Conservation (phyloP, 2,113 vertebrate genomes). For the Blennius ocellaris region DNA sequence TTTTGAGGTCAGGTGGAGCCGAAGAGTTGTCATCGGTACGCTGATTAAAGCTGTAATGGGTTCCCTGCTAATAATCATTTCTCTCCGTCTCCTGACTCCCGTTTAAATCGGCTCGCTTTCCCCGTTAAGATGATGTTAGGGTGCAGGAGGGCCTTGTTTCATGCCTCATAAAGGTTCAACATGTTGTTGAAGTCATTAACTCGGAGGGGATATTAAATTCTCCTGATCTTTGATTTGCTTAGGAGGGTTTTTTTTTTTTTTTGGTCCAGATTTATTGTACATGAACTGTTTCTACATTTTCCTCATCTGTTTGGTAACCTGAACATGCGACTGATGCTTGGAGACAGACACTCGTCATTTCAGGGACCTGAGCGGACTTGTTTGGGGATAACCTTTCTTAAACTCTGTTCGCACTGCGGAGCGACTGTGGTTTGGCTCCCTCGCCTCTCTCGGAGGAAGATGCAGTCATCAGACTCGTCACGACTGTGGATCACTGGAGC, state of each 20-base stretch:
- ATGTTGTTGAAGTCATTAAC: constrained; percentile 49
- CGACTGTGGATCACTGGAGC: constrained; percentile 51
- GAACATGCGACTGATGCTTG: not conserved
- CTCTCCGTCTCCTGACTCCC: constrained; percentile 38
- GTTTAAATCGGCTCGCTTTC: constrained; percentile 45
- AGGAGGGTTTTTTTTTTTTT: not conserved
- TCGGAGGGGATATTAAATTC: constrained; percentile 19
- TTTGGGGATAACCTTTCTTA: constrained; percentile 36
- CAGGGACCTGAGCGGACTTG: constrained; percentile 8
- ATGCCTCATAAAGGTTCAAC: constrained; percentile 39
- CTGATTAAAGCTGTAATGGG: constrained; percentile 55
- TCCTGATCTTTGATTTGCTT: no score
- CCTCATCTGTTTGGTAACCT: constrained; percentile 18
- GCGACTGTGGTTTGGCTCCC: constrained; percentile 58
- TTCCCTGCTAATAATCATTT: constrained; percentile 46
- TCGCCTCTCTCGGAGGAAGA: constrained; percentile 45
- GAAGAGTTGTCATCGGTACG: constrained; percentile 45
- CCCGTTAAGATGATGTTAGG: constrained; percentile 12
- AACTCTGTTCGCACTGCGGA: constrained; percentile 18
- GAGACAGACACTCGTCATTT: constrained; percentile 13
- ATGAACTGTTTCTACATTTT: no score
- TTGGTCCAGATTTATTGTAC: not conserved
- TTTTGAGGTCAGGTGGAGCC: constrained; percentile 58
- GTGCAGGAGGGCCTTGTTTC: constrained; percentile 22
- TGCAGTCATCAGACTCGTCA: constrained; percentile 42